These are phyloP conservation scores for Galaxias olidus DNA, from an alignment of 2,797 vertebrate genomes.

Conservation along the genomic window DNA sequence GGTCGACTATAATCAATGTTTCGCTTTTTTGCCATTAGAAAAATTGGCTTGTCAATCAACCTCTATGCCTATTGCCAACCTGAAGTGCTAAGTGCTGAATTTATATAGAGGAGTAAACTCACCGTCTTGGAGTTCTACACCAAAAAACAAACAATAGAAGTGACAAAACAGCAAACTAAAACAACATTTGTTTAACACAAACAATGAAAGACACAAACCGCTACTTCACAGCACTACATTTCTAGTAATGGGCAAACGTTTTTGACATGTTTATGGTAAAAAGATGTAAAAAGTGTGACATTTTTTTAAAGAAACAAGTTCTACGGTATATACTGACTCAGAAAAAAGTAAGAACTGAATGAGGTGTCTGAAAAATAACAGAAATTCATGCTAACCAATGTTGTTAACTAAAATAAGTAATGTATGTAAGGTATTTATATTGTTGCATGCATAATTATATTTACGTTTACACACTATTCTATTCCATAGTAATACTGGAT, in stretches of 20 bases:
- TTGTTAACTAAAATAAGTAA: neutral
- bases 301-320: too few species aligned
- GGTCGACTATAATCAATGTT: constrained; percentile 64
- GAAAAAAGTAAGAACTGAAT: too few species aligned
- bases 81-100: constrained; percentile 56
- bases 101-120: constrained; percentile 74
- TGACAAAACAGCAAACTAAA: constrained; percentile 66
- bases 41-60: constrained; percentile 71
- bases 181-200: constrained; percentile 43
- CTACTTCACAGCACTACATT: too few species aligned
- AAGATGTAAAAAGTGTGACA: too few species aligned
- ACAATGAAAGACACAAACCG: too few species aligned
- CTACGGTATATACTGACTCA: too few species aligned
- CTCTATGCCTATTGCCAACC: constrained; percentile 76
- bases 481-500: too few species aligned
- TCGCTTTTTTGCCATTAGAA: neutral
- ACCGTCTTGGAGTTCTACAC: constrained; percentile 80
- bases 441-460: constrained; percentile 65
- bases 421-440: constrained; percentile 13
- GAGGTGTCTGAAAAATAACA: too few species aligned
- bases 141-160: constrained; percentile 63
- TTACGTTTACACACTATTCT: constrained; percentile 55
- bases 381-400: constrained; percentile 5
- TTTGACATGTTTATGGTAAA: too few species aligned
- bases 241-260: too few species aligned